Percentiles rank a stretch among this genome's conserved stretches.
These are phyloP conservation scores for Muscidifurax raptorellus DNA, from an alignment of 1,140 invertebrate species.

Conservation along the genomic window DNA sequence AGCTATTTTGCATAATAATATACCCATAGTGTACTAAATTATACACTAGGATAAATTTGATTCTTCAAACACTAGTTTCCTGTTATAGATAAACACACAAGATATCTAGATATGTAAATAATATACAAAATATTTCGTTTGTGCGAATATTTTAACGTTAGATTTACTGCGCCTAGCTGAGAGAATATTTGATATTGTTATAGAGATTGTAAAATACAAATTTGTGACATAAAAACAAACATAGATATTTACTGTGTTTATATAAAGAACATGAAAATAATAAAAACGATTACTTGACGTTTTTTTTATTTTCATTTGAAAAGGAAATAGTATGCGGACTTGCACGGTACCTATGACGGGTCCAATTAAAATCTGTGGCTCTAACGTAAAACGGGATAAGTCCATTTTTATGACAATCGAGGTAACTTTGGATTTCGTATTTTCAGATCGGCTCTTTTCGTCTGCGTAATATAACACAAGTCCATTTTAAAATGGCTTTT, in stretches of 20 bases:
- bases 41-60: too few relatives aligned
- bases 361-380: too few relatives aligned
- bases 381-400: too few relatives aligned
- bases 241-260: slow-evolving; percentile 15
- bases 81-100: slow-evolving; percentile 17
- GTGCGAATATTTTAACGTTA: slow-evolving; percentile 21
- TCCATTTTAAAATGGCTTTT: too few relatives aligned
- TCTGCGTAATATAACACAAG: too few relatives aligned
- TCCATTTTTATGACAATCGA: too few relatives aligned
- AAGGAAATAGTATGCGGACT: not conserved
- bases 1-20: too few relatives aligned
- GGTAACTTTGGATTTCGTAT: too few relatives aligned
- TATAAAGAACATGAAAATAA: not conserved
- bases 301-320: slow-evolving; percentile 50
- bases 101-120: slow-evolving; percentile 32
- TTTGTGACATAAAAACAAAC: slow-evolving; percentile 23
- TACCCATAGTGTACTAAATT: too few relatives aligned
- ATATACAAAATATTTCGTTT: slow-evolving; percentile 41
- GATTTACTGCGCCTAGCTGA: slow-evolving; percentile 28
- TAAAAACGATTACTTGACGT: not conserved
- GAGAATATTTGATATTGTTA: not conserved
- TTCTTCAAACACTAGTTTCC: slow-evolving; percentile 47
- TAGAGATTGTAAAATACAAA: slow-evolving; percentile 10
- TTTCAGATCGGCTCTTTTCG: too few relatives aligned
- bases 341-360: not conserved